These are phyloP conservation scores for Panthera leo DNA, from an alignment of 2,113 vertebrate species.

Conservation along the genomic window DNA sequence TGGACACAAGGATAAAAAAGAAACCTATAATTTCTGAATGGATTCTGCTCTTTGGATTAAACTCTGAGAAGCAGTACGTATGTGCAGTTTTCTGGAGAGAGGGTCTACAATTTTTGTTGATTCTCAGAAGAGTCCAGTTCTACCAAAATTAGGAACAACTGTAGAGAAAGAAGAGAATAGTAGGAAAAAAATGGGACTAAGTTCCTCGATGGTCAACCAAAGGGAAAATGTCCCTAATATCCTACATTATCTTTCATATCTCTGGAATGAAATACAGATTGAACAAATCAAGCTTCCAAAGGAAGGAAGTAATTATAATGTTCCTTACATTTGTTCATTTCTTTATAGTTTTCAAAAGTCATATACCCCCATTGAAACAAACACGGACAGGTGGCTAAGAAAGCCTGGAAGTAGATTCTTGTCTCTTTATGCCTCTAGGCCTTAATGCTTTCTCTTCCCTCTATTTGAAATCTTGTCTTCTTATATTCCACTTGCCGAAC, in stretches of 20 bases:
- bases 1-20: background rate
- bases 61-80: background rate
- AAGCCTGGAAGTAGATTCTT: background rate
- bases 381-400: background rate
- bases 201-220: background rate
- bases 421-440: background rate
- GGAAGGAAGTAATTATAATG: background rate
- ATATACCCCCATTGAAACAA: background rate
- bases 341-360: background rate
- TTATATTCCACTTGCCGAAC: background rate
- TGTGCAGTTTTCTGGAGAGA: background rate
- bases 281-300: background rate
- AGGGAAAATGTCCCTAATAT: background rate
- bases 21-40: background rate
- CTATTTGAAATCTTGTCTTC: background rate
- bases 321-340: background rate
- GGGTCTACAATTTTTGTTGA: fast-evolving
- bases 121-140: background rate
- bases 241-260: background rate
- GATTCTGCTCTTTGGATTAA: background rate
- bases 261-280: background rate
- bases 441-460: background rate
- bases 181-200: background rate
- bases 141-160: background rate
- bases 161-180: background rate